These are phyloP conservation scores for Popillia japonica DNA, from an alignment of 1,140 invertebrate species.

Conservation along the genomic window DNA sequence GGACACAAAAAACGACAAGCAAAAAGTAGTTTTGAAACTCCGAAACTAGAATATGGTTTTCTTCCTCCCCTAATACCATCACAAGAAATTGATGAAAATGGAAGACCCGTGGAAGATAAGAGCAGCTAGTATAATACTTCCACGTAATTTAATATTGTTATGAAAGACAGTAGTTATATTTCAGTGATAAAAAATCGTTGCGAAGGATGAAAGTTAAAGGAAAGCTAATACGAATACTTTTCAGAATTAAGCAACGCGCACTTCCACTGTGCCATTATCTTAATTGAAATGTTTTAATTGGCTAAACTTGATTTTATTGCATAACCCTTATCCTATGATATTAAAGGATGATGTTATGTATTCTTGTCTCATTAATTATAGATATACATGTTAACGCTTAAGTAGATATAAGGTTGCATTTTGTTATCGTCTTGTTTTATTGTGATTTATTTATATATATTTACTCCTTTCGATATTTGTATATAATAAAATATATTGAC, in stretches of 20 bases:
- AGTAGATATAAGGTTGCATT: slow-evolving; percentile 6
- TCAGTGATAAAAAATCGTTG: background rate
- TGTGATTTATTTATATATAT: slow-evolving; percentile 29
- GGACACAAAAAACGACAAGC: slow-evolving; percentile 62
- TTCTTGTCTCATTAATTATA: background rate
- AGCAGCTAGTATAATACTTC: background rate
- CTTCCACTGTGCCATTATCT: background rate
- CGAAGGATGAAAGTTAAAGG: background rate
- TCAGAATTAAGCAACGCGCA: background rate
- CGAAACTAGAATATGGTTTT: slow-evolving; percentile 82
- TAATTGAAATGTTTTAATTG: slow-evolving; percentile 8
- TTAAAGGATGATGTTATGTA: background rate
- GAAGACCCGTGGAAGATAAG: slow-evolving; percentile 59
- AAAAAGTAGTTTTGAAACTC: slow-evolving; percentile 60
- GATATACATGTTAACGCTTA: background rate
- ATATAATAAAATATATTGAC: background rate
- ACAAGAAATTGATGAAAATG: slow-evolving; percentile 78
- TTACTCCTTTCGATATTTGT: background rate
- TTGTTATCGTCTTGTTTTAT: background rate
- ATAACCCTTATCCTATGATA: background rate
- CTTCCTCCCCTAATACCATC: slow-evolving; percentile 82
- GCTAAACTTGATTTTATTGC: background rate
- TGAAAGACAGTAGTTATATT: background rate
- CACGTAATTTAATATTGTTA: background rate
- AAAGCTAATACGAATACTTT: background rate